A percentile compares a stretch with the other conserved stretches of the same genome.
phyloP scores from a whole-genome alignment of 1,140 invertebrate species.

The Parapsyche elsis region DNA sequence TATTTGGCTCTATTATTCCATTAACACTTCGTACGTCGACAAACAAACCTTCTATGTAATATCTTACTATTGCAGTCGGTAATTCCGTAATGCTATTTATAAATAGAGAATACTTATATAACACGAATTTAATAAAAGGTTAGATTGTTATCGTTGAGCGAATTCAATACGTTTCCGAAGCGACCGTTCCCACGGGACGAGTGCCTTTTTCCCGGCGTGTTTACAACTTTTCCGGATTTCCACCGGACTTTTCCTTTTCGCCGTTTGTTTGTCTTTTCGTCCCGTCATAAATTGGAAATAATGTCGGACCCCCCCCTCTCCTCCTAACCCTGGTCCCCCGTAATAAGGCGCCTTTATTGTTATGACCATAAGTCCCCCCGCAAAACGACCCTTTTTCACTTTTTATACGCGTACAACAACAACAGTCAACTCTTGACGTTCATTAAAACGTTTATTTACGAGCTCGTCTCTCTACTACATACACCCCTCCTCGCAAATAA shows the following conservation, averaged over 20 bases:
- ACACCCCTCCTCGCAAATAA: no score
- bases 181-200: background rate
- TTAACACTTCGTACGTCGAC: no score
- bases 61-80: no score
- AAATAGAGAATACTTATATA: background rate
- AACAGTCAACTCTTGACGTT: no score
- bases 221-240: constrained; percentile 36
- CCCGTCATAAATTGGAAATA: constrained; percentile 47
- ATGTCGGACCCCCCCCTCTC: constrained; percentile 10
- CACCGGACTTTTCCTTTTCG: constrained; percentile 8
- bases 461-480: no score
- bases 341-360: constrained; percentile 45
- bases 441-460: no score
- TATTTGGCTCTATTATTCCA: no score
- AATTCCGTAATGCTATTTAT: background rate
- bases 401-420: no score
- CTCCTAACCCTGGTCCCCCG: background rate
- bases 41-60: no score
- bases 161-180: constrained; percentile 26
- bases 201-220: constrained; percentile 19
- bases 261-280: constrained; percentile 26
- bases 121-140: background rate
- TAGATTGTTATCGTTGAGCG: constrained; percentile 11
- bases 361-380: background rate
- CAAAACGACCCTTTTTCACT: no score